Evolutionary conservation across 2,888 invertebrate genomes (phyloP).

Genomic region (Drosophila basisetae): DNA sequence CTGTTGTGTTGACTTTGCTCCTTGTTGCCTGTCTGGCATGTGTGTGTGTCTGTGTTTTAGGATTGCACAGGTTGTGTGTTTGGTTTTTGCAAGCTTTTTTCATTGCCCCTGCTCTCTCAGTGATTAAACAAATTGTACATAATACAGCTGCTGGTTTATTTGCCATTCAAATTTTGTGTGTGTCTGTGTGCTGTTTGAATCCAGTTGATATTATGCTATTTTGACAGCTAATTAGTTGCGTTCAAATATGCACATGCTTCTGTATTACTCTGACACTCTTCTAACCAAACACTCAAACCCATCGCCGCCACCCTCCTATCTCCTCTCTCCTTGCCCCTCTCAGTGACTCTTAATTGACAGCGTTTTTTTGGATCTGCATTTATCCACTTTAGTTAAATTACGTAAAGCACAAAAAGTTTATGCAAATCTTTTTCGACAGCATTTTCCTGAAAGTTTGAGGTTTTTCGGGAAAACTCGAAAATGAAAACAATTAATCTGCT

Average conservation of each 20-base stretch:
- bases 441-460: constrained; percentile 14
- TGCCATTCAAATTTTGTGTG: constrained; percentile 52
- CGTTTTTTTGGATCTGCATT: constrained; percentile 7
- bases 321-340: not conserved
- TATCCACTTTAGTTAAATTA: constrained; percentile 18
- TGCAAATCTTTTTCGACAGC: constrained; percentile 30
- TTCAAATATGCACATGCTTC: constrained; percentile 48
- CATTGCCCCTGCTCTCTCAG: not conserved
- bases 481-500: constrained; percentile 47
- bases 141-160: constrained; percentile 59
- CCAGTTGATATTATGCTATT: constrained; percentile 74
- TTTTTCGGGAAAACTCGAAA: constrained; percentile 11
- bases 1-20: constrained; percentile 51
- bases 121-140: constrained; percentile 60
- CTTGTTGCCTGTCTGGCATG: constrained; percentile 22
- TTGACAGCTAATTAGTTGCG: constrained; percentile 82
- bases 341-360: constrained; percentile 50
- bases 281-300: constrained; percentile 1
- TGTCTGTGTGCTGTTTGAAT: constrained; percentile 37
- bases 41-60: constrained; percentile 20
- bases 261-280: constrained; percentile 13
- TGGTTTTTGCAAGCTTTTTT: constrained; percentile 30
- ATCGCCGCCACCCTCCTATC: not conserved
- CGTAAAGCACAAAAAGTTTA: constrained; percentile 25
- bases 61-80: constrained; percentile 31